These are phyloP conservation scores for Aradus depressus DNA, from an alignment of 2,888 invertebrate genomes.

Conservation along the genomic window DNA sequence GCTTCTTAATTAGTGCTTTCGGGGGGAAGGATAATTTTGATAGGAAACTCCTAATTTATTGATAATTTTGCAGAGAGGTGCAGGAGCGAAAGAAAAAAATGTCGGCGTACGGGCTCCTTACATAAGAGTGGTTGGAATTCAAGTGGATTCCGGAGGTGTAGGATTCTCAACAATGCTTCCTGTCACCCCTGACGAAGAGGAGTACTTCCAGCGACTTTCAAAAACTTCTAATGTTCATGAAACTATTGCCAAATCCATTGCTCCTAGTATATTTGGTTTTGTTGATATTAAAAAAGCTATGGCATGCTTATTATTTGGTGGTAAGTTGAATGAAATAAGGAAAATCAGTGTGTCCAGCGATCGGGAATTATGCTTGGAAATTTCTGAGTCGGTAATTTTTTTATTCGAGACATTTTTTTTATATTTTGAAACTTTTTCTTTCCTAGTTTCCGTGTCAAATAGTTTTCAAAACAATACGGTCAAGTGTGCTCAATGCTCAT, in stretches of 20 bases:
- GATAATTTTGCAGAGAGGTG: constrained; percentile 13
- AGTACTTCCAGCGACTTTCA: constrained; percentile 75
- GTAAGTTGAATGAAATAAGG: no score
- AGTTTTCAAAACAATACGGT: no score
- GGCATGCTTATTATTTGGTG: constrained; percentile 88
- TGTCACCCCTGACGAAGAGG: constrained; percentile 53
- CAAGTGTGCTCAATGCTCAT: no score
- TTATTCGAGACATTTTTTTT: no score
- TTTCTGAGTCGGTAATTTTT: no score
- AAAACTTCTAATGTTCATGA: constrained; percentile 80
- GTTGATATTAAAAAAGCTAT: constrained; percentile 94
- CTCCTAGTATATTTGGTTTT: constrained; percentile 93
- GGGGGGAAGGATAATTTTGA: no score
- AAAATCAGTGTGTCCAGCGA: no score
- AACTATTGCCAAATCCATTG: constrained; percentile 76
- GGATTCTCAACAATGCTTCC: constrained; percentile 40
- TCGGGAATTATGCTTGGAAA: no score
- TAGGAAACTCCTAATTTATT: no score
- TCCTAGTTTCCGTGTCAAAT: no score
- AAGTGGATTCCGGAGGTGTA: constrained; percentile 65
- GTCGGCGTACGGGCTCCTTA: constrained; percentile 86
- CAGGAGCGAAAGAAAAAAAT: constrained; percentile 20
- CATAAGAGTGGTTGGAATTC: constrained; percentile 84
- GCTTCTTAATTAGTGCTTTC: no score
- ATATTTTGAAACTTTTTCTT: no score